Base-by-base conservation (phyloP, 2,113 vertebrate species). In the Oostethus manadensis region DNA sequence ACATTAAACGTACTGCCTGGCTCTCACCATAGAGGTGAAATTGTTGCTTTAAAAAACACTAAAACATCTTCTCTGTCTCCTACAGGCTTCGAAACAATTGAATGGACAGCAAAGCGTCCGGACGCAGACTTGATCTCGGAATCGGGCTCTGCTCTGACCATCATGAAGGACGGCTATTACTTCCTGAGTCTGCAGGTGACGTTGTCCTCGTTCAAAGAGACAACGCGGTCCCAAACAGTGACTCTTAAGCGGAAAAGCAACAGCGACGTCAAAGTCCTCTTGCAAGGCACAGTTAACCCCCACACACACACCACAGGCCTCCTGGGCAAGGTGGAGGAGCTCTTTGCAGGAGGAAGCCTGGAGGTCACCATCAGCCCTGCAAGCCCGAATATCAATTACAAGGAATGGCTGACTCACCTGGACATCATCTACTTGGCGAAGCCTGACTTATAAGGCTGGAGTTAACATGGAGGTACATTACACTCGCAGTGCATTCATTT, bases 111-210 rank as follows among this genome's bases (percentile, higher is more conserved):
- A 60, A 23, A 0, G 11, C 22, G 8, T 2, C 0, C 1, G 38
- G 6, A 4, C 0, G 0, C 0, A 17, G 1, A 0, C 1, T 18
- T 70, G 11, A 0, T 78, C 8, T 48, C 23, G 1, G 0, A 1
- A 1, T 0, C 11, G 6, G 29, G 0, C 8, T 0, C n/a, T 0
- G 1, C 0, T 8, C 48, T 84, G 17, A 10, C 0, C 0, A 0
- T 58, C 8, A 11, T 1, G 1, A 0, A 29, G n/a, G 76, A 81
- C 1, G 88, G 84, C 21, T 51, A 53, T 17, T 88, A 78, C 73
- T 84, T 85, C 35, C n/a, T 90, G 10, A 83, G 42, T 68, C 75
- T 88, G 18, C 78, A 73, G 43, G 67, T 88, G 61, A 75, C 78
- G 0, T 21, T 76, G n/a, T 1, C 0, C 45, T 2, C 8, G 5